Conservation (phyloP, 2,113 vertebrate genomes). For the Pholis gunnellus region DNA sequence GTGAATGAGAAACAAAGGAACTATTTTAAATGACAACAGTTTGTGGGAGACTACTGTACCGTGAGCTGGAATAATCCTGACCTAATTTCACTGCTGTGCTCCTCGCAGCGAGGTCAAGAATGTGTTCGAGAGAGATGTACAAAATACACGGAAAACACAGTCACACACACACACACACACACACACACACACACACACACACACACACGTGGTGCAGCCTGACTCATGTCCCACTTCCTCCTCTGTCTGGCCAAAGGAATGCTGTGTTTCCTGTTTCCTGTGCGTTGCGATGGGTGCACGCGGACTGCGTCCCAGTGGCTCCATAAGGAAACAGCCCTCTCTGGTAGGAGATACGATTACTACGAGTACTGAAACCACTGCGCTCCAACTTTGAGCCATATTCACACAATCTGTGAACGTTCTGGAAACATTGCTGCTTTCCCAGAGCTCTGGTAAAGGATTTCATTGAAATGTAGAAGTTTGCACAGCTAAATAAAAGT, state of each 20-base stretch:
- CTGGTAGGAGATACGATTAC: neutral
- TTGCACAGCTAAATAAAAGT: neutral
- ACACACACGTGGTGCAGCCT: constrained; percentile 16
- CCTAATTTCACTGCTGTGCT: constrained; percentile 42
- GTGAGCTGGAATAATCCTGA: constrained; percentile 57
- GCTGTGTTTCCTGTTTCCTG: constrained; percentile 73
- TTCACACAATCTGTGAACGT: neutral
- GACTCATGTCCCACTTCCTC: constrained; percentile 26
- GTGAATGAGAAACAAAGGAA: neutral
- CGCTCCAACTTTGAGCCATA: neutral
- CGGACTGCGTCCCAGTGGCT: constrained; percentile 19
- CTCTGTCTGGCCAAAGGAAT: constrained; percentile 66
- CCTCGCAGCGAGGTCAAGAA: constrained; percentile 41
- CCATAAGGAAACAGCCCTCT: constrained; percentile 33
- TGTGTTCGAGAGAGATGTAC: constrained; percentile 28
- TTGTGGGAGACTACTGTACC: constrained; percentile 33
- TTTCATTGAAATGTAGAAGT: neutral
- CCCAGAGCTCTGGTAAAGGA: neutral
- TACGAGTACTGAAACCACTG: constrained; percentile 19
- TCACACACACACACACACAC: neutral
- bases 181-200: neutral
- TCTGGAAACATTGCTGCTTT: neutral
- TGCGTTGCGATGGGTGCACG: constrained; percentile 54
- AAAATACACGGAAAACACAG: neutral
- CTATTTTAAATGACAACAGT: constrained; percentile 5